Base-by-base conservation (phyloP, 1,140 invertebrate genomes). In the Brachionus angularis region DNA sequence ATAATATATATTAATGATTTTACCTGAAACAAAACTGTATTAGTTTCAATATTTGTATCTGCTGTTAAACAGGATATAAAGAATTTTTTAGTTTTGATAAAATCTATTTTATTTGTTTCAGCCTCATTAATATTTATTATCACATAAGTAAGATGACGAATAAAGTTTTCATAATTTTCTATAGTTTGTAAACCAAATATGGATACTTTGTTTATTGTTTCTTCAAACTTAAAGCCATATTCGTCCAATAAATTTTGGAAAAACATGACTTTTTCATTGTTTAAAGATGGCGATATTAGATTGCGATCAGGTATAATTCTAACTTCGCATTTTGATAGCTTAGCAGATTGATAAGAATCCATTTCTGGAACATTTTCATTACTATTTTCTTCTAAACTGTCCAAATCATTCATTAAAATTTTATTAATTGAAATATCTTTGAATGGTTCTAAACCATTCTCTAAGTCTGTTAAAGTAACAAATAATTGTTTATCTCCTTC, bases 191-290 rank as follows among this genome's bases (percentile, higher is more conserved):
- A 0, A 0, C 62, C 62, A 3, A 29, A n/a, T 12, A 67, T 36
- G 12, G 36, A 18, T 1, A 67, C 62, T 8, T 29, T 34, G 31
- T 67, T 50, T n/a, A 47, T 27, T 18, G 62, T 67, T 21, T 67
- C 62, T 27, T 67, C 62, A 46, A 67, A 67, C 14, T 33, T 67
- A 5, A 67, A 50, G 14, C 31, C 31, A 7, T 47, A 67, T 25
- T 67, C 62, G 44, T 67, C 62, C 3, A 67, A 25, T 21, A 67
- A 47, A 47, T 67, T 67, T 47, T 67, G 62, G n/a, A 67, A 47
- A 21, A 67, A 67, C 62, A 67, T 67, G 2, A 67, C 47, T 67
- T 67, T 67, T 67, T 67, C 62, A 67, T 67, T 50, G 18, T 67
- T 67, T 18, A 50, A 46, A 46, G 8, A 47, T 33, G 62, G 62